Base-by-base conservation (phyloP, 1,140 invertebrate genomes). In the Magallana ariakensis region DNA sequence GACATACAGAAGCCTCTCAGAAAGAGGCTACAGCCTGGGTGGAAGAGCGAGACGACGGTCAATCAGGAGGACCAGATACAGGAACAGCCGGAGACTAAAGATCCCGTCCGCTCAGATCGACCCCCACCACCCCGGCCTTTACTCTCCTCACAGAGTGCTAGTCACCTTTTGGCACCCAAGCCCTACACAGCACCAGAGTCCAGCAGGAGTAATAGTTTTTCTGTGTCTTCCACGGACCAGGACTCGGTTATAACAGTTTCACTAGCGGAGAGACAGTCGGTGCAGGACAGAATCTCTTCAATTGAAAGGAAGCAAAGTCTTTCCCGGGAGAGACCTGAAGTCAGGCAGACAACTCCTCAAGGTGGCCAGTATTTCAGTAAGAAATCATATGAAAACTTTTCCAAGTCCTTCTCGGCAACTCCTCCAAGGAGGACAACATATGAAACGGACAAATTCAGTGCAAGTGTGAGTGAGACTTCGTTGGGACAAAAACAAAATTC, bases 1-100 rank as follows among this genome's bases (percentile, higher is more conserved):
- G 88, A 87, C 5, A 75, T 88, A 13, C 82, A 88, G 84, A 90
- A 90, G 88, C 89, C 89, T 11, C 86, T 89, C 15, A 70, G 90
- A 16, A 90, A 89, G 84, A 84, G 89, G 53, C 82, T 89, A 85
- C 88, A 90, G 22, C 86, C 86, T 33, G 80, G 88, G n/a, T 81
- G 88, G 85, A 86, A 87, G 55, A 85, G 54, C 55, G 85, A 84
- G 33, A 70, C 85, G 15, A 46, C 82, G 26, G 58, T 86, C n/a
- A 84, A 70, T 33, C 58, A 83, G 15, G 46, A 8, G 11, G 53
- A 33, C 26, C 46, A 33, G 87, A 89, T 53, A 15, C 66, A 46
- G 58, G 66, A 84, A 11, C 53, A 46, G 33, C 58, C 66, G 22
- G 58, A 85, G 7, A 80, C 62, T 66, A 70, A 82, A 84, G 75